Conservation (phyloP, 2,888 invertebrate genomes). For the Acanthopleura granulata region DNA sequence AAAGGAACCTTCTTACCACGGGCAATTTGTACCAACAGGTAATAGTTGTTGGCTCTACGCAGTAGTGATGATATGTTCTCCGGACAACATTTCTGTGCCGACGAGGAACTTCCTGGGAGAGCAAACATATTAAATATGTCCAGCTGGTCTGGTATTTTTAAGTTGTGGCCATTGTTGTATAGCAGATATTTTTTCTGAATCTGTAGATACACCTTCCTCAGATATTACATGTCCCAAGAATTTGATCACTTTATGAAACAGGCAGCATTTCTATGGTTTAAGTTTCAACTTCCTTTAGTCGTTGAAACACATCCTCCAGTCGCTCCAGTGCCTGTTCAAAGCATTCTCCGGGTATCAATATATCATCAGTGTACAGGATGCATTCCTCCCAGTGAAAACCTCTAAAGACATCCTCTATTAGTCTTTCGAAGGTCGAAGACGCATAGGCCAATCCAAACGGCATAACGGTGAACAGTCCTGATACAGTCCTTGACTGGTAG, state of each 20-base stretch:
- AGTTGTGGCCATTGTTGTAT: too few relatives aligned
- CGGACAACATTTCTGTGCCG: too few relatives aligned
- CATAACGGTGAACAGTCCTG: conserved; percentile 17
- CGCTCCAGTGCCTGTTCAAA: neutral
- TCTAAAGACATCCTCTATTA: conserved; percentile 1
- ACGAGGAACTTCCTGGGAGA: too few relatives aligned
- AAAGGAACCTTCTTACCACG: too few relatives aligned
- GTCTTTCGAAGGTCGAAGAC: conserved; percentile 19
- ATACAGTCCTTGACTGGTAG: neutral
- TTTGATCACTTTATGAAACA: neutral
- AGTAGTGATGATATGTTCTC: too few relatives aligned
- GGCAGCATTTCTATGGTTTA: conserved; percentile 18
- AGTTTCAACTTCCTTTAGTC: neutral
- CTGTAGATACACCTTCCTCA: neutral
- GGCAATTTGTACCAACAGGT: too few relatives aligned
- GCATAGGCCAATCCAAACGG: conserved; percentile 20
- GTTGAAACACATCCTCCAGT: conserved; percentile 11
- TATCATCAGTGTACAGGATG: conserved; percentile 11
- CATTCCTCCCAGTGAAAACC: neutral
- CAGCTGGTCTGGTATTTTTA: too few relatives aligned
- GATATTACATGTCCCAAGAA: conserved; percentile 15
- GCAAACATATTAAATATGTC: too few relatives aligned
- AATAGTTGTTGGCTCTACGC: too few relatives aligned
- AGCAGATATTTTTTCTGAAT: neutral
- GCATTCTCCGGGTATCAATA: neutral